Evolutionary conservation across 2,888 invertebrate species (phyloP), one percentile per base, ranked within the genome.

Genomic region (Drosophila cognata): DNA sequence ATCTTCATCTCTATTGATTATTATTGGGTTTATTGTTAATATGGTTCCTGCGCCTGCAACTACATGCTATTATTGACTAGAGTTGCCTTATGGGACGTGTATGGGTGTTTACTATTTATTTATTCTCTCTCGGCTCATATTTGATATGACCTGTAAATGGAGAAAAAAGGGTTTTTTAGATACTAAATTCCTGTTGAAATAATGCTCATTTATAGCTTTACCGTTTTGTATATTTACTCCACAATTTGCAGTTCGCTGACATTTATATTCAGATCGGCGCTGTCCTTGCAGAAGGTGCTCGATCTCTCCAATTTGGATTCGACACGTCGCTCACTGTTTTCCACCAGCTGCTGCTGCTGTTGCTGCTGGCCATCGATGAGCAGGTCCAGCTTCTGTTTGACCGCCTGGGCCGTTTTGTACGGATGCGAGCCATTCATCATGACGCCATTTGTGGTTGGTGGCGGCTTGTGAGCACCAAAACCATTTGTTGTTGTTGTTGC

Each of bases 281-380:
- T 88, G 63, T 93, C 93, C 77, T 93, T 93, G 86, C 93, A 93
- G 71, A 93, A 93, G 38, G 93, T 93, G 80, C 93, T 93, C n/a
- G 93, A 93, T 31, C 93, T 90, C 76, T 93, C 93, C 70, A 93
- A 82, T 80, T 93, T 93, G 38, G 92, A 91, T 68, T 88, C 86
- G 18, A 79, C 80, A 13, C 72, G 81, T 13, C 77, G 74, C n/a
- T 73, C 78, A 65, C 59, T 43, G 31, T 28, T 65, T 48, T 61
- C 46, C 25, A 46, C 21, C 43, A 21, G 43, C 43, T 66, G 50
- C 36, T 16, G 33, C 21, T 58, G 21, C 11, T n/a, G 18, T 48
- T 68, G 77, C 72, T 76, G 73, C 72, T 70, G 78, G 41, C 81
- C 81, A 71, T 91, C 90, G 64, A 92, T 91, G 62, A 92, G 91